Conservation (phyloP, 64 coral and sea anemone species). For the Hydrozoanthus tunicans region DNA sequence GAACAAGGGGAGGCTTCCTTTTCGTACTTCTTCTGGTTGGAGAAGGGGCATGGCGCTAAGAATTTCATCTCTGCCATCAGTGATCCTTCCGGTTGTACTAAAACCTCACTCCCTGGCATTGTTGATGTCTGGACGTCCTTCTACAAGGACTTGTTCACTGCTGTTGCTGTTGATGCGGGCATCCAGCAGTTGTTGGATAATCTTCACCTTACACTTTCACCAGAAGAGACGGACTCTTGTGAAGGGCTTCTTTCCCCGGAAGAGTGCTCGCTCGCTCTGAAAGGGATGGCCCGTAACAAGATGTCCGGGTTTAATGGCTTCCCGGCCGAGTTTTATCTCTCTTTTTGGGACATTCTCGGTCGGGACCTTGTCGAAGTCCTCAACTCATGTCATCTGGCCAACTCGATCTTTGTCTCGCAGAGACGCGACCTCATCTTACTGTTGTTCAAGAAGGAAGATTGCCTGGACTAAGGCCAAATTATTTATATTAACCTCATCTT, state of each 20-base stretch:
- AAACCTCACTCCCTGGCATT: not conserved
- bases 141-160: not conserved
- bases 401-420: not conserved
- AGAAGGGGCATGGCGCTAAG: not conserved
- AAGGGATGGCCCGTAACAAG: constrained; percentile 26
- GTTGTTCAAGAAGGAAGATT: not conserved
- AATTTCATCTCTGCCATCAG: not conserved
- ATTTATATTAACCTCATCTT: not conserved
- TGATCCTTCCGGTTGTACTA: not conserved
- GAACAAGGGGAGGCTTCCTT: constrained; percentile 35
- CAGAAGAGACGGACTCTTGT: not conserved
- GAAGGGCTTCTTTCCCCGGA: not conserved
- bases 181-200: not conserved
- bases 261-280: constrained; percentile 25
- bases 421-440: not conserved
- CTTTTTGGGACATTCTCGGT: constrained; percentile 45
- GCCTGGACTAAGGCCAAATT: not conserved
- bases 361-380: constrained; percentile 29
- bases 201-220: not conserved
- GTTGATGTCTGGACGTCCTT: not conserved
- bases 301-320: constrained; percentile 44
- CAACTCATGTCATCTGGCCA: constrained; percentile 5
- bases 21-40: not conserved
- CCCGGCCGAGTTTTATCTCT: constrained; percentile 41
- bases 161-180: not conserved